phyloP scores from a whole-genome alignment of 2,797 vertebrate genomes.

The Pseudomugil tenellus region DNA sequence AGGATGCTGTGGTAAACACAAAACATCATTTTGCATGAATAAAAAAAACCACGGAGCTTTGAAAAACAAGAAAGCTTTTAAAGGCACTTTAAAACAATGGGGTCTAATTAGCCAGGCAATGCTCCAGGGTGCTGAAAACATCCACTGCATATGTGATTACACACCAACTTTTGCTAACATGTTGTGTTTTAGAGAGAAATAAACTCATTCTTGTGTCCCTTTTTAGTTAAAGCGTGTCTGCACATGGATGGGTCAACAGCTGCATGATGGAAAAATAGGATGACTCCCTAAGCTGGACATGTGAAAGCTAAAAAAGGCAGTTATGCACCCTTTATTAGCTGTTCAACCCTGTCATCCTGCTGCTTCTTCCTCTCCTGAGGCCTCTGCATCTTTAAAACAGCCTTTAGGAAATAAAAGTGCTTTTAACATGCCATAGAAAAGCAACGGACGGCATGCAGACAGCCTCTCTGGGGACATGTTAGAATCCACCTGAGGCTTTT shows the following conservation, averaged over 20 bases:
- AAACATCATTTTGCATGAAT: constrained; percentile 77
- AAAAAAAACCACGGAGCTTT: constrained; percentile 63
- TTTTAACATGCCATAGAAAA: constrained; percentile 70
- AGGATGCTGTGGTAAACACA: constrained; percentile 76
- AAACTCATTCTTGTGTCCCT: constrained; percentile 48
- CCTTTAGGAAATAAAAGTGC: constrained; percentile 74
- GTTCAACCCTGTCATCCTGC: constrained; percentile 59
- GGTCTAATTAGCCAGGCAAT: constrained; percentile 80
- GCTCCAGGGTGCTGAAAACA: constrained; percentile 77
- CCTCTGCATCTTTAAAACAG: constrained; percentile 63
- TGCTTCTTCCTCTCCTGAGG: constrained; percentile 66
- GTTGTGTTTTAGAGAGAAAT: constrained; percentile 56
- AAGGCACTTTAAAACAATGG: constrained; percentile 81
- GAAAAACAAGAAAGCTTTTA: constrained; percentile 80
- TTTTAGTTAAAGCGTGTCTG: constrained; percentile 38
- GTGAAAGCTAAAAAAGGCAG: constrained; percentile 44
- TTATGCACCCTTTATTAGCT: constrained; percentile 45
- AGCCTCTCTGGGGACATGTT: constrained; percentile 66
- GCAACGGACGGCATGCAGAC: constrained; percentile 44
- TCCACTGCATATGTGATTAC: constrained; percentile 75
- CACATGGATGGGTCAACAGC: constrained; percentile 58
- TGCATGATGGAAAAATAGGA: constrained; percentile 51
- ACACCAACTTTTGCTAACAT: constrained; percentile 64
- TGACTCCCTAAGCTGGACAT: constrained; percentile 55
- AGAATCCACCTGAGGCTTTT: constrained; percentile 65